phyloP scores from a whole-genome alignment of 2,888 invertebrate species.

The Deroplatys truncata region DNA sequence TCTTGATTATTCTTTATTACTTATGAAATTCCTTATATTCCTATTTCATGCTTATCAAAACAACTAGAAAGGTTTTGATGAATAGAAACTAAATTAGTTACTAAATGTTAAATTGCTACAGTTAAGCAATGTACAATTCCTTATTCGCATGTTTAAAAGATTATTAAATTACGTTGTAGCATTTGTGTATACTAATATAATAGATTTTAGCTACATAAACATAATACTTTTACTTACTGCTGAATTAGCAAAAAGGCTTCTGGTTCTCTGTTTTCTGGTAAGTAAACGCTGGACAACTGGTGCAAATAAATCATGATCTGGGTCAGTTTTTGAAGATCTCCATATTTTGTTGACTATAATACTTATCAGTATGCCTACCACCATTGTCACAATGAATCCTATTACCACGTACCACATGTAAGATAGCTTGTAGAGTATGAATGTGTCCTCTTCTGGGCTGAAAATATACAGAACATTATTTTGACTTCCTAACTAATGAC shows the following conservation, averaged over 20 bases:
- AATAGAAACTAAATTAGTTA: no score
- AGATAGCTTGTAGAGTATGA: conserved; percentile 43
- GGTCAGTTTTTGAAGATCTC: conserved; percentile 39
- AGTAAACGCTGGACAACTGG: conserved; percentile 49
- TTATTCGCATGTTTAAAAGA: no score
- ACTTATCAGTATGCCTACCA: conserved; percentile 51
- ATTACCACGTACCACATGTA: conserved; percentile 49
- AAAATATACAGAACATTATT: background rate
- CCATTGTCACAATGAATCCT: conserved; percentile 46
- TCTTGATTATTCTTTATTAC: no score
- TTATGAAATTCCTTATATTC: no score
- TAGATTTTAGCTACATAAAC: no score
- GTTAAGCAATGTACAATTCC: no score
- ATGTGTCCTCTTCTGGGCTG: conserved; percentile 20
- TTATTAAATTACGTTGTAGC: no score
- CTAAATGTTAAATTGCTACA: no score
- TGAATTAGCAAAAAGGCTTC: background rate
- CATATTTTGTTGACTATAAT: conserved; percentile 41
- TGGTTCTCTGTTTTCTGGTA: background rate
- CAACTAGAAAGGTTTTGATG: no score
- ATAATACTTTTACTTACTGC: background rate
- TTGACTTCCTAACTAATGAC: no score
- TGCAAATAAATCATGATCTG: conserved; percentile 56
- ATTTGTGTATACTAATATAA: no score
- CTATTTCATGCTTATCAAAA: no score